Evolutionary conservation across 2,797 vertebrate species (phyloP), one percentile per base, ranked within the genome.

Genomic region (Danio aesculapii): DNA sequence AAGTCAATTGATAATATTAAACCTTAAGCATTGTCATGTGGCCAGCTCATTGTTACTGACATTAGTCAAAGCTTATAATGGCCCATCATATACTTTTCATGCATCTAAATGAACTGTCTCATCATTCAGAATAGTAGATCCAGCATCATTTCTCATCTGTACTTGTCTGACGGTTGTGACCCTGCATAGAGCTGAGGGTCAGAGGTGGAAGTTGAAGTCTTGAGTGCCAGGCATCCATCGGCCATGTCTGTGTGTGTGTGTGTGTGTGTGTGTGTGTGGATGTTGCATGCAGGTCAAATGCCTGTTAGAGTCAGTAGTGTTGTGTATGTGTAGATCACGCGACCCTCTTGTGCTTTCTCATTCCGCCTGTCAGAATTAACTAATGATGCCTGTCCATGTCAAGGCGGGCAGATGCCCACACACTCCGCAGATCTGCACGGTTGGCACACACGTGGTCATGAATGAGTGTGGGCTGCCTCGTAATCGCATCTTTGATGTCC

Each of bases 291-390:
- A 41, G 59, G 47, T 17, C 9, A 50, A 68, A 64, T 59, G 55
- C 53, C n/a, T 52, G 9, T 8, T 5, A 21, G 69, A 70, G 39
- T 70, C 82, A 57, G 81, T 13, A 0, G 11, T 83, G 59, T 71
- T 46, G 16, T 81, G 59, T 76, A 68, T 84, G 83, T 71, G 70
- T 49, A 53, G 41, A 81, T 39, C 16, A 61, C 69, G 78, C 61
- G 21, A 83, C 64, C 73, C 46, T 47, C 72, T n/a, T 55, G 79
- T 80, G 59, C 8, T 9, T 6, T 75, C 55, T 58, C 83, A 66
- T 85, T 85, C 63, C 41, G 41, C 81, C 77, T 87, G 87, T 90
- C 89, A 87, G 64, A 14, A 83, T 49, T 81, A 87, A 87, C 88
- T 83, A 83, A 89, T 85, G 86, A 75, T 44, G 81, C 86, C 77